phyloP scores from a whole-genome alignment of 2,888 invertebrate species.

The Diplolepis rosae region DNA sequence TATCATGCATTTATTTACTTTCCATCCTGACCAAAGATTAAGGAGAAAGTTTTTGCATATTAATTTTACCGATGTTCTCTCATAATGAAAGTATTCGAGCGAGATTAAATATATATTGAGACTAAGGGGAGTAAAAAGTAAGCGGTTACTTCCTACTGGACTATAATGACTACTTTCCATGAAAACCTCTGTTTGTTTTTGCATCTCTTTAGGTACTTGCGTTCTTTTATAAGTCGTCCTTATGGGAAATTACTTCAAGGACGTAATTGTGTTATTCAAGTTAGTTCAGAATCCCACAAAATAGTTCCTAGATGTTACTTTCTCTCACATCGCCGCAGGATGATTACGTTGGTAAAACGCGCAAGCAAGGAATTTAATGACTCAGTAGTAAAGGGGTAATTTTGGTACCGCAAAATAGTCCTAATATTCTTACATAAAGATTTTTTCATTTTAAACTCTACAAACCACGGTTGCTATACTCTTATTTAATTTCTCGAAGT shows the following conservation, averaged over 20 bases:
- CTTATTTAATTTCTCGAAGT: not conserved
- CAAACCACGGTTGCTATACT: not conserved
- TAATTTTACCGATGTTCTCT: constrained; percentile 1
- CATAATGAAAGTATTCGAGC: not conserved
- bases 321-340: not conserved
- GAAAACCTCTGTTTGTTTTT: not conserved
- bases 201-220: too few relatives aligned
- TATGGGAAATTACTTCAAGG: not conserved
- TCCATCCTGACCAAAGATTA: not conserved
- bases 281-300: not conserved
- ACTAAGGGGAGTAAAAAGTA: not conserved
- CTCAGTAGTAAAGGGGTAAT: not conserved
- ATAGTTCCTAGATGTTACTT: not conserved
- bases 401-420: not conserved
- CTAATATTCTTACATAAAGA: not conserved
- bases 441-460: not conserved
- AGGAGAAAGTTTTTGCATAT: not conserved
- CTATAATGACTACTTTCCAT: not conserved
- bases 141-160: not conserved
- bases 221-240: too few relatives aligned
- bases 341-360: not conserved
- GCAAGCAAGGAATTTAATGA: not conserved
- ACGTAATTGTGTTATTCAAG: not conserved
- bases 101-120: not conserved
- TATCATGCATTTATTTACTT: constrained; percentile 14